Evolutionary conservation across 2,113 vertebrate genomes (phyloP), one percentile per base, ranked within the genome.

Genomic region (Xyrauchen texanus): DNA sequence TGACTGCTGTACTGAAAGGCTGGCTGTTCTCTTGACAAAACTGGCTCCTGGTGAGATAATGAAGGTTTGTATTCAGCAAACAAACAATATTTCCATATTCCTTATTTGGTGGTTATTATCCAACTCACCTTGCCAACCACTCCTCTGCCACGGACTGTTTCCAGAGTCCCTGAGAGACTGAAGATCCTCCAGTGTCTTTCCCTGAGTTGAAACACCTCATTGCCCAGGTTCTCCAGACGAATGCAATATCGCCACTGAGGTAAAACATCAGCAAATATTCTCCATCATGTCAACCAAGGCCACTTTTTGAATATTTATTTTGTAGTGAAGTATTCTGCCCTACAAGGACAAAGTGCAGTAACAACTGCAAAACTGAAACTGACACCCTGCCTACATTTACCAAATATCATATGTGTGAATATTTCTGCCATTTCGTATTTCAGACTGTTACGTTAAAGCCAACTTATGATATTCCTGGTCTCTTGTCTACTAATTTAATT

Each of bases 1-100:
- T 99, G 97, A 89, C 97, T 99, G 93, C 97, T 99, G 84, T 98
- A 99, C 90, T 98, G 97, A 91, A 99, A 99, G 0, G 97, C 97
- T 0, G 97, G 97, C 89, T 99, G 97, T 64, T 98, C 97, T 91
- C 98, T 98, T 47, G 97, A 99, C 77, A 99, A 88, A 84, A 99
- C 96, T 0, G 97, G 97, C 83, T 99, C 97, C 97, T 98, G 88
- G 7, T 68, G 74, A 89, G 4, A 57, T 21, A 75, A 63, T 58
- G 65, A 61, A 44, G 16, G 15, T 63, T 42, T 52, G 15, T 4
- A 34, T 60, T 72, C 0, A 72, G 42, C 13, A 60, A 55, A 34
- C 21, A 34, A 34, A 34, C 55, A 72, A 49, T 8, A 73, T 74
- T 62, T 62, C 46, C 10, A 34, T 34, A 34, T 7, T 12, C 6